A percentile compares a stretch with the other conserved stretches of the same genome.
phyloP scores from a whole-genome alignment of 2,113 vertebrate species.

The Falco punctatus region DNA sequence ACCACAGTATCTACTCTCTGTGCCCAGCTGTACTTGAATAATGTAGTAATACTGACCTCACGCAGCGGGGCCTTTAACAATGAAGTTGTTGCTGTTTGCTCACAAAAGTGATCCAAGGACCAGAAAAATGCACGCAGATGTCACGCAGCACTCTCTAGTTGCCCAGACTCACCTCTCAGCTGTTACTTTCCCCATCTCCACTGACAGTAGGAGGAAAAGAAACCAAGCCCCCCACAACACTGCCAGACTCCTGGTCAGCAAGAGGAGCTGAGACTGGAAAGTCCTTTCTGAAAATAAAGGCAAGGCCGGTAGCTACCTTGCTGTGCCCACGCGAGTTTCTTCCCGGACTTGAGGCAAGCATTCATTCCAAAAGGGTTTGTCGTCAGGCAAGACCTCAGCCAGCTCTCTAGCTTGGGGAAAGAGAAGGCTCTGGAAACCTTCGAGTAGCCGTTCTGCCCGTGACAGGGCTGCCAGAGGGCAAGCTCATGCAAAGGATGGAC shows the following conservation, averaged over 20 bases:
- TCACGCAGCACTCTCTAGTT: background rate
- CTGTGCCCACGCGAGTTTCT: conserved; percentile 91
- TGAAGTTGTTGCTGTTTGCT: background rate
- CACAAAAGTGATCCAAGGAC: background rate
- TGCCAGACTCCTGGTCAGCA: background rate
- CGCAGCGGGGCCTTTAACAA: background rate
- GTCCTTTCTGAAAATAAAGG: background rate
- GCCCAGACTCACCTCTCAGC: background rate
- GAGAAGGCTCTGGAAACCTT: conserved; percentile 79
- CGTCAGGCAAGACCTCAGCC: conserved; percentile 80
- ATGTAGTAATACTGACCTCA: background rate
- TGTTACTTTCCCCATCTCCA: background rate
- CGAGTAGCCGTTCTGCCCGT: conserved; percentile 80
- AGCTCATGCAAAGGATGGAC: conserved; percentile 85
- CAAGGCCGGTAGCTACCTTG: conserved; percentile 80
- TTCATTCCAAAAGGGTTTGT: conserved; percentile 89
- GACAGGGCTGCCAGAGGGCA: conserved; percentile 81
- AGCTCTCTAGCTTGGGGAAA: conserved; percentile 82
- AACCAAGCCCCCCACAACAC: too few relatives aligned
- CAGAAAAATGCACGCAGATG: background rate
- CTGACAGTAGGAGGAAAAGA: background rate
- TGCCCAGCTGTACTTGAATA: background rate
- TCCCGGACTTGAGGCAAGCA: conserved; percentile 87
- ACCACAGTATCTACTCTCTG: background rate
- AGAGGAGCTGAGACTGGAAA: background rate